Percentiles rank a stretch among this genome's conserved stretches.
Conservation (phyloP, 2,888 invertebrate species). For the Rhagium mordax region DNA sequence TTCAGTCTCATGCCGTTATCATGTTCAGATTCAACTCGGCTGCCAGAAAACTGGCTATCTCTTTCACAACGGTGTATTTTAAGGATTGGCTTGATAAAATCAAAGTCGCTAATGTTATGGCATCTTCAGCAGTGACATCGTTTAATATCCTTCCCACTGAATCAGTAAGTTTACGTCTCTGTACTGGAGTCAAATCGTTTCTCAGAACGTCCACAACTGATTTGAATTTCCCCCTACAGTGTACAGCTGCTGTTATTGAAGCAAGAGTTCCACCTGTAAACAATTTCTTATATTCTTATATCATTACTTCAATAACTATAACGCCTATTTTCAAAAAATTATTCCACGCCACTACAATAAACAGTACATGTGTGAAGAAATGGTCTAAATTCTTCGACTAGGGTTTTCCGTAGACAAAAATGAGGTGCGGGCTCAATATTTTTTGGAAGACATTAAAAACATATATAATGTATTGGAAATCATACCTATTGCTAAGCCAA, state of each 20-base stretch:
- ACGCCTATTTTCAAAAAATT: too few relatives aligned
- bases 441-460: too few relatives aligned
- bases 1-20: slow-evolving; percentile 14
- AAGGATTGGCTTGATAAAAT: slow-evolving; percentile 53
- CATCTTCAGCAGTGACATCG: slow-evolving; percentile 58
- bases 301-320: too few relatives aligned
- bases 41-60: slow-evolving; percentile 56
- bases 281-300: neutral
- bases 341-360: too few relatives aligned
- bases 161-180: slow-evolving; percentile 56
- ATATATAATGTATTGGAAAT: neutral
- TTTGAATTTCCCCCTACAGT: slow-evolving; percentile 61
- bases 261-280: slow-evolving; percentile 62
- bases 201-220: slow-evolving; percentile 60
- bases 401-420: too few relatives aligned
- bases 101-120: slow-evolving; percentile 51
- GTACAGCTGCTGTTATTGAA: slow-evolving; percentile 58
- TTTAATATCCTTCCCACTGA: slow-evolving; percentile 51
- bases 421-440: too few relatives aligned
- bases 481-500: slow-evolving; percentile 66
- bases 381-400: too few relatives aligned
- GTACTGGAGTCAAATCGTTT: slow-evolving; percentile 53
- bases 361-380: too few relatives aligned
- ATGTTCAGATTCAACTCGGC: slow-evolving; percentile 57
- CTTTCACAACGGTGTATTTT: slow-evolving; percentile 56